Base-by-base conservation (phyloP, 2,797 vertebrate genomes). In the Catostomus latipinnis region DNA sequence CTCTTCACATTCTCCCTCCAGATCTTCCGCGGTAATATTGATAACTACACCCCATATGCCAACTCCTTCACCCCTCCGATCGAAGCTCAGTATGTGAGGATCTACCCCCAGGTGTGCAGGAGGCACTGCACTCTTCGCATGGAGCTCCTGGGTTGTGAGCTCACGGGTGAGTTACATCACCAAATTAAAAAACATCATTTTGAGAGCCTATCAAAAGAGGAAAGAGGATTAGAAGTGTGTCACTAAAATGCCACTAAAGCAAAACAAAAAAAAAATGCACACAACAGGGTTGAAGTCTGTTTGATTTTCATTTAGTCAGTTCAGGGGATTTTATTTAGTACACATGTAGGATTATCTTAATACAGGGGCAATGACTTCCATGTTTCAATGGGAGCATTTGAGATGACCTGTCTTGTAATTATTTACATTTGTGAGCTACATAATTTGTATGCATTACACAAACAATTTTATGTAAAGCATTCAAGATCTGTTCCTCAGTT, bases 1-100 rank as follows among this genome's bases (percentile, higher is more conserved):
- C 57, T 76, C 16, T 66, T 1, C 58, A 22, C 61, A 11, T 34
- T 77, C 56, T 78, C 85, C 75, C 54, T 73, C 18, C 91, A 99
- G 98, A 95, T 99, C 81, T 99, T 99, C 87, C 94, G 91, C 84
- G 98, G 98, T 83, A 99, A 99, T 1, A 93, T 98, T 48, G 98
- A 99, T 87, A 99, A 99, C 92, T 98, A 96, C 81, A 96, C 97
- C 12, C 98, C 98, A 0, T 98, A 96, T 0, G 97, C 96, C 81
- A 99, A 97, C 91, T 98, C 96, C 57, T 99, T 99, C 91, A 99
- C 96, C 0, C 98, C 98, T 1, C 97, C 97, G n/a, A 96, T 99
- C 68, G 96, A 98, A 90, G 96, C 96, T 1, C 98, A 99, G 87
- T 98, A 96, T 1, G 87, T 99, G 54, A 94, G 97, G 73, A 95